phyloP scores from a whole-genome alignment of 1,140 invertebrate species.

The Globodera rostochiensis region DNA sequence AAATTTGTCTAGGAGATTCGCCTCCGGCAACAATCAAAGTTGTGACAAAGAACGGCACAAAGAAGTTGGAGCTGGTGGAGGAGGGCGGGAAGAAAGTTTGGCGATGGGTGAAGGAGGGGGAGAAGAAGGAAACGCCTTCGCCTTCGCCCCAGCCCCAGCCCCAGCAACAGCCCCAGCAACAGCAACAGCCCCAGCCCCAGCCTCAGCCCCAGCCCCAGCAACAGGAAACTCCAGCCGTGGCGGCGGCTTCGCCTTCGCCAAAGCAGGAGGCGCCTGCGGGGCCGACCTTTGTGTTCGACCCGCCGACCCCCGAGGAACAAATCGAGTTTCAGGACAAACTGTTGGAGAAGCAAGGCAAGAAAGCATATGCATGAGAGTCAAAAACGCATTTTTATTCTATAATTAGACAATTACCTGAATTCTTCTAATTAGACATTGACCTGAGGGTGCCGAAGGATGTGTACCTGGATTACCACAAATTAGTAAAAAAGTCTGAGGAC shows the following conservation, averaged over 20 bases:
- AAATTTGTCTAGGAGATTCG: not conserved
- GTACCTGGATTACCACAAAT: not conserved
- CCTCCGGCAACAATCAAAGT: not conserved
- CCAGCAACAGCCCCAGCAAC: too few species aligned
- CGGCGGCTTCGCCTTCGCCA: not conserved
- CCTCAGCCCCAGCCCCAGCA: too few species aligned
- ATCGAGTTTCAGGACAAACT: not conserved
- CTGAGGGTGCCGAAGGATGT: not conserved
- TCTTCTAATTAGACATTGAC: not conserved
- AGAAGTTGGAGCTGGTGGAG: not conserved
- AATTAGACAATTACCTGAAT: not conserved
- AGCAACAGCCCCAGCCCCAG: too few species aligned
- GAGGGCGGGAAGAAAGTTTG: not conserved
- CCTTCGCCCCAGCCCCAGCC: too few species aligned
- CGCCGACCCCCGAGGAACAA: not conserved
- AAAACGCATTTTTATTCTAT: too few species aligned
- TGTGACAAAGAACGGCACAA: not conserved
- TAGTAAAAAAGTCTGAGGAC: not conserved
- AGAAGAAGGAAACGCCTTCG: not conserved
- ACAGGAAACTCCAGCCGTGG: too few species aligned
- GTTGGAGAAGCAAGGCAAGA: too few species aligned
- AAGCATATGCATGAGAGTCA: not conserved
- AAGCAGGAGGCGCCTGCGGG: too few species aligned
- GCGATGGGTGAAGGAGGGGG: not conserved
- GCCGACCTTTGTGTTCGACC: not conserved